Conservation (phyloP, 1,140 invertebrate genomes). For the Drosophila aff. region DNA sequence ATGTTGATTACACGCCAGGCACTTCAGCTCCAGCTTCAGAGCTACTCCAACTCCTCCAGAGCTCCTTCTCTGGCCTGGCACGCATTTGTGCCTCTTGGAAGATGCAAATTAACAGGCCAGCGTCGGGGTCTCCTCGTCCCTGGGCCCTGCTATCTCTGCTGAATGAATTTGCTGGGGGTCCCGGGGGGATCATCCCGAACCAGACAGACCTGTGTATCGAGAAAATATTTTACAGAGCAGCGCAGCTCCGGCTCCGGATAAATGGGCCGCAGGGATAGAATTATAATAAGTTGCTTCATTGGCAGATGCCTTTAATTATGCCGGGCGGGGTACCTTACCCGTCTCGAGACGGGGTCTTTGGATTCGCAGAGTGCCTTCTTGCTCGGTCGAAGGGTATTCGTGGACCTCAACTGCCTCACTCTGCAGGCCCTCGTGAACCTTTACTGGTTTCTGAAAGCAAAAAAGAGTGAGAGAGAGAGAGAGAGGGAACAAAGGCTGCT, state of each 20-base stretch:
- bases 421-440: background rate
- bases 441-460: slow-evolving; percentile 36
- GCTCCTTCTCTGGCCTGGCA: slow-evolving; percentile 12
- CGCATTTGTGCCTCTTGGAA: slow-evolving; percentile 46
- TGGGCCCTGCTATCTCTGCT: slow-evolving; percentile 48
- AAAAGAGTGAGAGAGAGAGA: slow-evolving; percentile 3
- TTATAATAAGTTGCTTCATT: slow-evolving; percentile 83
- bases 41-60: background rate
- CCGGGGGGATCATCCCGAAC: slow-evolving; percentile 9
- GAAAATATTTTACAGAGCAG: slow-evolving; percentile 49
- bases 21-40: slow-evolving; percentile 8
- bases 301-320: slow-evolving; percentile 79
- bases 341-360: background rate
- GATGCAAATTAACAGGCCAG: slow-evolving; percentile 67
- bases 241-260: slow-evolving; percentile 53
- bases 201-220: slow-evolving; percentile 49
- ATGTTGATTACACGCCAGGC: slow-evolving; percentile 73
- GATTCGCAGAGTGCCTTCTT: background rate
- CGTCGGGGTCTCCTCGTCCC: slow-evolving; percentile 8
- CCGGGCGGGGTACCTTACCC: slow-evolving; percentile 37
- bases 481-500: slow-evolving; percentile 16
- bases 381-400: slow-evolving; percentile 24
- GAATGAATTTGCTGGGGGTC: slow-evolving; percentile 41
- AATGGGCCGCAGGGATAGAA: slow-evolving; percentile 82
- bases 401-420: background rate